Conservation (phyloP, 2,888 invertebrate genomes). For the Xanthorhoe designata region DNA sequence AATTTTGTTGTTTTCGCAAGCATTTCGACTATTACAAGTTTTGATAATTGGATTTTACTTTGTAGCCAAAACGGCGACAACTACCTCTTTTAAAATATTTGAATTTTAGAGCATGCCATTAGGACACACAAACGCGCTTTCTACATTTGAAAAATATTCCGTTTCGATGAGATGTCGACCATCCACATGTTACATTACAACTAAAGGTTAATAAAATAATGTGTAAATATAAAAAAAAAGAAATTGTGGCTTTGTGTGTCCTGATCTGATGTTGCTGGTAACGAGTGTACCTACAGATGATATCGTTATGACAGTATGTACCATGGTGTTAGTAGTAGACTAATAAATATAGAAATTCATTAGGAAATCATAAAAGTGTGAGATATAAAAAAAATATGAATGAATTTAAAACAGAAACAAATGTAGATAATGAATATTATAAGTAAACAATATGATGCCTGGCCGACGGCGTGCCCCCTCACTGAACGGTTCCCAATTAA, state of each 20-base stretch:
- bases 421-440: constrained; percentile 5
- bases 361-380: constrained; percentile 7
- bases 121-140: not conserved
- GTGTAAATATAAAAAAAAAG: constrained; percentile 18
- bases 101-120: not conserved
- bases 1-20: too few species aligned
- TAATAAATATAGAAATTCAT: constrained; percentile 3
- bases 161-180: constrained; percentile 28
- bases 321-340: constrained; percentile 19
- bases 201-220: constrained; percentile 25
- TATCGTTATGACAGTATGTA: not conserved
- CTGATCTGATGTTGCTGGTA: constrained; percentile 7
- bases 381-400: constrained; percentile 3
- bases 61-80: not conserved
- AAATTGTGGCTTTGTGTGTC: constrained; percentile 5
- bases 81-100: too few species aligned
- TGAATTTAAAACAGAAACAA: constrained; percentile 4
- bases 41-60: not conserved
- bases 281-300: constrained; percentile 16
- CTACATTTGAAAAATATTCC: not conserved
- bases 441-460: constrained; percentile 8
- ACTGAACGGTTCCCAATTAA: not conserved
- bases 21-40: not conserved
- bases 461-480: constrained; percentile 16
- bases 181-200: constrained; percentile 23